phyloP scores from a whole-genome alignment of 2,113 vertebrate genomes.

The Gymnobelideus leadbeateri region DNA sequence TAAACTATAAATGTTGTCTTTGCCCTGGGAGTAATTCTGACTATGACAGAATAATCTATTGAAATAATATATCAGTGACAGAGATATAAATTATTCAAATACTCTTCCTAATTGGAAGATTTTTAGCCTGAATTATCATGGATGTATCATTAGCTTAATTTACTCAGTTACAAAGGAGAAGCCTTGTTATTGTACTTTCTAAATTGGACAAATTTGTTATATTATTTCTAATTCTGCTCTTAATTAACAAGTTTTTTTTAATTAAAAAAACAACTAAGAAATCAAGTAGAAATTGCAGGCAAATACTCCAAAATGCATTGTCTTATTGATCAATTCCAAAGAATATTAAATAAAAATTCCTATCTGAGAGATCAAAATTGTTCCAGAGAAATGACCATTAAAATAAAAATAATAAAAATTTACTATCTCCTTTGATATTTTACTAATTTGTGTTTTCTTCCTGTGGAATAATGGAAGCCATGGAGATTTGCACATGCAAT shows the following conservation, averaged over 20 bases:
- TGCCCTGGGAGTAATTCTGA: background rate
- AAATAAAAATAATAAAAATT: constrained; percentile 12
- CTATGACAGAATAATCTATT: background rate
- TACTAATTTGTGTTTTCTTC: background rate
- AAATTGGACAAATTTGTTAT: background rate
- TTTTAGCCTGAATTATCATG: constrained; percentile 8
- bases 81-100: constrained; percentile 31
- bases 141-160: background rate
- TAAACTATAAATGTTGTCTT: background rate
- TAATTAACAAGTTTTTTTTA: constrained; percentile 1
- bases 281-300: constrained; percentile 2
- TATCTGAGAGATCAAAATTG: background rate
- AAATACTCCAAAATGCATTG: background rate
- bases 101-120: constrained; percentile 29
- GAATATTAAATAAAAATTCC: background rate
- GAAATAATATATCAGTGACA: background rate
- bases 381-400: background rate
- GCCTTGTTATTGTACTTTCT: background rate
- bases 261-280: background rate
- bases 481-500: background rate
- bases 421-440: background rate
- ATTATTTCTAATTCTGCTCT: background rate
- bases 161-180: constrained; percentile 6
- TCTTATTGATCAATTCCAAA: background rate
- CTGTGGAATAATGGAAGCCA: background rate